Percentiles rank a stretch among this genome's conserved stretches.
These are phyloP conservation scores for Lasioglossum leucozonium DNA, from an alignment of 2,888 invertebrate species.

Conservation along the genomic window DNA sequence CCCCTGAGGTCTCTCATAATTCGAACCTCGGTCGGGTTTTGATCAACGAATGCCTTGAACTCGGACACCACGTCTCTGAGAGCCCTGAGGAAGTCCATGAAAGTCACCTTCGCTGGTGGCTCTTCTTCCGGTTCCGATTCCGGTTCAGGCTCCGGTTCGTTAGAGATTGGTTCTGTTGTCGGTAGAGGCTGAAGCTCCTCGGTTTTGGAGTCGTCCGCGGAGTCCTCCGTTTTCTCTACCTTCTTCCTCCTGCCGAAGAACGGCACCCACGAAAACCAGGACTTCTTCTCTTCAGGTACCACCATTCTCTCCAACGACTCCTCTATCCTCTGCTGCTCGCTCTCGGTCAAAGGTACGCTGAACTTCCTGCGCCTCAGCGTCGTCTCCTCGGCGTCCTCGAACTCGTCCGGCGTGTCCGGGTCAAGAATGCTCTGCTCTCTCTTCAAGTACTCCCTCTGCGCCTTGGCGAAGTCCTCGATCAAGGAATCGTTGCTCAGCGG, in stretches of 20 bases:
- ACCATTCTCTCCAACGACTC: slow-evolving; percentile 65
- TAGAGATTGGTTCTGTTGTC: not conserved
- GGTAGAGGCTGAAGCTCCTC: not conserved
- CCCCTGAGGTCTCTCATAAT: slow-evolving; percentile 87
- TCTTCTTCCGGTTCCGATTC: slow-evolving; percentile 42
- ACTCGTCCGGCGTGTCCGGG: slow-evolving; percentile 58
- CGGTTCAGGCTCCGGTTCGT: not conserved
- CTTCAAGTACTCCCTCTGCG: slow-evolving; percentile 70
- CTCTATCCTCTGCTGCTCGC: slow-evolving; percentile 71
- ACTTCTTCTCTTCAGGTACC: slow-evolving; percentile 70
- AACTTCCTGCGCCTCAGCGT: slow-evolving; percentile 70
- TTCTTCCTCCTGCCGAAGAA: slow-evolving; percentile 70
- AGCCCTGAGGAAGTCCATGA: slow-evolving; percentile 74
- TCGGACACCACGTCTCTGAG: slow-evolving; percentile 75
- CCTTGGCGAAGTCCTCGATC: slow-evolving; percentile 76
- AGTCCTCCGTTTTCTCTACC: slow-evolving; percentile 63
- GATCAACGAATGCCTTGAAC: slow-evolving; percentile 86
- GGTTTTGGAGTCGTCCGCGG: slow-evolving; percentile 46
- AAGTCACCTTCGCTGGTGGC: slow-evolving; percentile 66
- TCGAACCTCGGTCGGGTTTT: slow-evolving; percentile 86
- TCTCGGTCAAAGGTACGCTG: slow-evolving; percentile 74
- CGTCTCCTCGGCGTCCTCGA: slow-evolving; percentile 45
- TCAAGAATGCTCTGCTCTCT: slow-evolving; percentile 76
- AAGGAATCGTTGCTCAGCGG: slow-evolving; percentile 78
- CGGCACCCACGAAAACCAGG: slow-evolving; percentile 77